Evolutionary conservation across 2,888 invertebrate species (phyloP).

Genomic region (Elegia similella): DNA sequence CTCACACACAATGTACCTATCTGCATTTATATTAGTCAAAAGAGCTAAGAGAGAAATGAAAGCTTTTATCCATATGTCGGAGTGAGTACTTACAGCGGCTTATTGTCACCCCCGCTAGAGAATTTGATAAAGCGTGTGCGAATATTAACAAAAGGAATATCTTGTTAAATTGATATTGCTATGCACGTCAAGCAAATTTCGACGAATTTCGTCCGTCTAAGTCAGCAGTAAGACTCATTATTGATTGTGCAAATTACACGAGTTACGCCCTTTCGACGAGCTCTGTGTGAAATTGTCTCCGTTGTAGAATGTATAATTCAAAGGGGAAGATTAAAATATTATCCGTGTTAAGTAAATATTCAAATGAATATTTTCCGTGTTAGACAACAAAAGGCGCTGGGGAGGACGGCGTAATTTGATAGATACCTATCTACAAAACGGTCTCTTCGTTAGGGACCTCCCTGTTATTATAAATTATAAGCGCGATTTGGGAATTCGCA

Average conservation of each 20-base stretch:
- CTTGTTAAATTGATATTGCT: slow-evolving; percentile 81
- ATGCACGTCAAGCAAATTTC: slow-evolving; percentile 46
- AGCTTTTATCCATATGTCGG: slow-evolving; percentile 82
- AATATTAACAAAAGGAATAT: slow-evolving; percentile 83
- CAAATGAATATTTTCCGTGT: slow-evolving; percentile 83
- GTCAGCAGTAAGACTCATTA: slow-evolving; percentile 39
- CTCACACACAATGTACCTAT: slow-evolving; percentile 25
- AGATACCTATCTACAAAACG: slow-evolving; percentile 81
- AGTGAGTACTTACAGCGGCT: slow-evolving; percentile 81
- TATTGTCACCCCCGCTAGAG: slow-evolving; percentile 82
- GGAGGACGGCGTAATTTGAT: slow-evolving; percentile 76
- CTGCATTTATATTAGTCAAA: slow-evolving; percentile 61
- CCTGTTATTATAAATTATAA: slow-evolving; percentile 79
- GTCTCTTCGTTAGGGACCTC: slow-evolving; percentile 74
- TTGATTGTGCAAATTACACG: slow-evolving; percentile 43
- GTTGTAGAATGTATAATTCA: slow-evolving; percentile 81
- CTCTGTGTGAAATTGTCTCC: slow-evolving; percentile 78
- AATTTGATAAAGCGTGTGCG: slow-evolving; percentile 83
- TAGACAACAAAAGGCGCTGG: slow-evolving; percentile 76
- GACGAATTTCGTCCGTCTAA: slow-evolving; percentile 37
- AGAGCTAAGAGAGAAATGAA: slow-evolving; percentile 80
- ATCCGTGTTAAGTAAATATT: slow-evolving; percentile 83
- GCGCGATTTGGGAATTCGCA: slow-evolving; percentile 72
- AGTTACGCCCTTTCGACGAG: slow-evolving; percentile 60
- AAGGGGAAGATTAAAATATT: slow-evolving; percentile 83